Conservation (phyloP, 2,888 invertebrate species). For the Megalurothrips usitatus region DNA sequence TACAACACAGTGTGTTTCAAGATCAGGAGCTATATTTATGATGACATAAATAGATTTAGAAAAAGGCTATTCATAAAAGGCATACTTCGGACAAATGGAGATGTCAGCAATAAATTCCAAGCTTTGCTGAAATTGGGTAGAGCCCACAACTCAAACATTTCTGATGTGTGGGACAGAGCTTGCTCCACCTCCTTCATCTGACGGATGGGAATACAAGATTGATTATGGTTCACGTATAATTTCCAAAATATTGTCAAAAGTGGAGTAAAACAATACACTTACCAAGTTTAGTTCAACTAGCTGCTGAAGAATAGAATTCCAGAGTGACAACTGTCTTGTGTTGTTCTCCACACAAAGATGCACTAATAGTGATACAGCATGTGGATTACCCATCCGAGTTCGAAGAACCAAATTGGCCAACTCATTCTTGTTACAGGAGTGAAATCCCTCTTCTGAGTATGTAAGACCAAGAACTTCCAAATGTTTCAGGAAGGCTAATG, state of each 20-base stretch:
- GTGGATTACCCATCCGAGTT: neutral
- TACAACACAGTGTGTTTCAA: neutral
- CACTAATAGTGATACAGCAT: neutral
- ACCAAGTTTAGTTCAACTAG: neutral
- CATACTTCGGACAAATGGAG: neutral
- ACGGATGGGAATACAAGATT: neutral
- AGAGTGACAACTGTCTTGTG: neutral
- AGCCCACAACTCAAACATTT: neutral
- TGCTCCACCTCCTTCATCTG: neutral
- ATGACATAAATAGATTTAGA: neutral
- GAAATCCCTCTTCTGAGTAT: constrained; percentile 1
- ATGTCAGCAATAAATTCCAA: neutral
- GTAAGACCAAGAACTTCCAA: neutral
- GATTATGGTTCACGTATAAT: neutral
- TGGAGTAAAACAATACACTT: neutral
- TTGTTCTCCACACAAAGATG: neutral
- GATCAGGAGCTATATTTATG: neutral
- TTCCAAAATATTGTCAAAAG: neutral
- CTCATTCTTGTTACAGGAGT: neutral
- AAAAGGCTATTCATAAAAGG: neutral
- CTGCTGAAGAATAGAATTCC: constrained; percentile 3
- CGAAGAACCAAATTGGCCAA: neutral
- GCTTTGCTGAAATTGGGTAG: neutral
- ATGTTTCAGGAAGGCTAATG: neutral
- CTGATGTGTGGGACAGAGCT: neutral